Percentiles rank a stretch among this genome's conserved stretches.
These are phyloP conservation scores for Hyperopisus bebe DNA, from an alignment of 2,113 vertebrate species.

Conservation along the genomic window DNA sequence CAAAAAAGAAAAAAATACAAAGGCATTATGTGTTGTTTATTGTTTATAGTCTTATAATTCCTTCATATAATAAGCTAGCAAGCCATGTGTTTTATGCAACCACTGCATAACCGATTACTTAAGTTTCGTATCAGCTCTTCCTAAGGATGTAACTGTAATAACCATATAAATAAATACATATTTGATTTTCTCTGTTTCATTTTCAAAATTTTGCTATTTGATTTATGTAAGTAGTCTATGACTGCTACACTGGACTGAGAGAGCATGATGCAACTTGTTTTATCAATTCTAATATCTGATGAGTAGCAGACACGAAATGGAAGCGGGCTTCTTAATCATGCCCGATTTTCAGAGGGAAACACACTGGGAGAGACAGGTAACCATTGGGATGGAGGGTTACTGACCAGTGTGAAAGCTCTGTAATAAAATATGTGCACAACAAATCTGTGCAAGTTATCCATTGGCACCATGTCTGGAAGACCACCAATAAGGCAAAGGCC, in stretches of 20 bases:
- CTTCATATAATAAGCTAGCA: not conserved
- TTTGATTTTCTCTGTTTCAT: not conserved
- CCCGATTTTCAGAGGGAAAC: not conserved
- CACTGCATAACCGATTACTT: not conserved
- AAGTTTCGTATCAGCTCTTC: not conserved
- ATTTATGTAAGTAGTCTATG: not conserved
- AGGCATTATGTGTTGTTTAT: not conserved
- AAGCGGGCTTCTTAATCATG: not conserved
- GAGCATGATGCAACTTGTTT: not conserved
- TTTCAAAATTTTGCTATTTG: not conserved
- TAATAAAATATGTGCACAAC: too few species aligned
- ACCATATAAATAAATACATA: not conserved
- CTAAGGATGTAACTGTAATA: not conserved
- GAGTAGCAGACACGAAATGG: not conserved
- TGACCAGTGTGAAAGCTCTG: not conserved
- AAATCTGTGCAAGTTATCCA: too few species aligned
- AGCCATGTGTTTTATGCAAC: not conserved
- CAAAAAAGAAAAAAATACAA: not conserved
- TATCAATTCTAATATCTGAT: not conserved
- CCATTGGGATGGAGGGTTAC: not conserved
- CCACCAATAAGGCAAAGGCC: not conserved
- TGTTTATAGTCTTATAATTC: not conserved
- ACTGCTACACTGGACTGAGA: not conserved
- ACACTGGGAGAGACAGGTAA: not conserved
- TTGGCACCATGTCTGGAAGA: not conserved